A percentile compares a stretch with the other conserved stretches of the same genome.
Evolutionary conservation across 2,888 invertebrate species (phyloP).

Genomic region (Philopedon plagiatum): DNA sequence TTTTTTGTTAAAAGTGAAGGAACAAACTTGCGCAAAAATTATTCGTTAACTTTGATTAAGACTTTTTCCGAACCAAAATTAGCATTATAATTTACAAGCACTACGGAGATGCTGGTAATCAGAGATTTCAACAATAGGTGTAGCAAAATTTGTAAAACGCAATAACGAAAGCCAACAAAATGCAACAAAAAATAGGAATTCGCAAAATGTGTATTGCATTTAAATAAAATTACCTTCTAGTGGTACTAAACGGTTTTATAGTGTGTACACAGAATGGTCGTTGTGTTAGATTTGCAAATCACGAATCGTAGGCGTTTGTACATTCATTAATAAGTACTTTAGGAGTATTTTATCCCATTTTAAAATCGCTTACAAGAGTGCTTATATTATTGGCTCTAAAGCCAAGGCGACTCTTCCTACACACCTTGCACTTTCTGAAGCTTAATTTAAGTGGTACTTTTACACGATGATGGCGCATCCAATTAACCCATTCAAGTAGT

Average conservation of each 20-base stretch:
- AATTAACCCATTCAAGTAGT: slow-evolving; percentile 56
- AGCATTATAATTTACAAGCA: too few relatives aligned
- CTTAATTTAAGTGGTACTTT: slow-evolving; percentile 55
- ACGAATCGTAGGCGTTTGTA: slow-evolving; percentile 54
- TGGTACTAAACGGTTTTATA: slow-evolving; percentile 50
- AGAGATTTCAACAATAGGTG: too few relatives aligned
- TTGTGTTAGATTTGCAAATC: slow-evolving; percentile 56
- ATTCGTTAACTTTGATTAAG: too few relatives aligned
- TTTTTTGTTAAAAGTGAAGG: too few relatives aligned
- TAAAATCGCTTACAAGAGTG: slow-evolving; percentile 53
- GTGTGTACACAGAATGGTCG: slow-evolving; percentile 49
- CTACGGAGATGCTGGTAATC: too few relatives aligned
- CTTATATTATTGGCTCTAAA: slow-evolving; percentile 56
- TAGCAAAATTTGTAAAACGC: not conserved
- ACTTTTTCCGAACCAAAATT: too few relatives aligned
- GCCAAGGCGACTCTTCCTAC: slow-evolving; percentile 51
- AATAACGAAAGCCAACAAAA: not conserved
- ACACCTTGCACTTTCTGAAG: slow-evolving; percentile 53
- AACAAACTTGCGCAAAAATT: too few relatives aligned
- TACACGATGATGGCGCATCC: slow-evolving; percentile 46
- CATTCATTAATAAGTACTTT: slow-evolving; percentile 54
- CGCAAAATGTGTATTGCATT: slow-evolving; percentile 45
- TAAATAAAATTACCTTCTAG: slow-evolving; percentile 51
- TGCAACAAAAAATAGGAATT: slow-evolving; percentile 41
- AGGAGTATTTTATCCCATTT: slow-evolving; percentile 53